Percentiles rank a stretch among this genome's conserved stretches.
phyloP scores from a whole-genome alignment of 2,888 invertebrate species.

The Pristionchus entomophagus region DNA sequence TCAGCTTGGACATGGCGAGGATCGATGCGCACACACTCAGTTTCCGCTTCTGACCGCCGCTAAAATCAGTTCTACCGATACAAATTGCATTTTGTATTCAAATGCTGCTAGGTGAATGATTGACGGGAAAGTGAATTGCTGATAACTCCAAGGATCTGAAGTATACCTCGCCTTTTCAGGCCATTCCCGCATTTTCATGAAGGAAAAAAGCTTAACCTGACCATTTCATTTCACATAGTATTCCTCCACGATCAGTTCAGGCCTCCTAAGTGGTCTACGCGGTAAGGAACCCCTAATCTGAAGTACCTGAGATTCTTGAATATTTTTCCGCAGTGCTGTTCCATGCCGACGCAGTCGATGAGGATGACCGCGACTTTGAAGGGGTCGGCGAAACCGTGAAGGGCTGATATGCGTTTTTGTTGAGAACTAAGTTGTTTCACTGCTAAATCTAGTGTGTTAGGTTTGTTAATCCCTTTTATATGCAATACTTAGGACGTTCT shows the following conservation, averaged over 20 bases:
- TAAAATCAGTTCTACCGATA: too few species aligned
- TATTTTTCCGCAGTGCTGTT: constrained; percentile 63
- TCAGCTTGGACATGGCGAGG: constrained; percentile 83
- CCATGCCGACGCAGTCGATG: constrained; percentile 65
- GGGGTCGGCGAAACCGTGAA: constrained; percentile 18
- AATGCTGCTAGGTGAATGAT: neutral
- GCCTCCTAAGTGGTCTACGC: neutral
- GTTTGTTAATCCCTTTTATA: too few species aligned
- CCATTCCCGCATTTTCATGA: too few species aligned
- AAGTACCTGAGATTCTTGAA: constrained; percentile 55
- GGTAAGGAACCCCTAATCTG: neutral
- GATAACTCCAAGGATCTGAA: too few species aligned
- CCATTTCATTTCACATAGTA: too few species aligned
- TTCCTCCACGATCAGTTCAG: too few species aligned
- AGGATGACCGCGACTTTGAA: neutral
- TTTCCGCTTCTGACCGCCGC: constrained; percentile 87
- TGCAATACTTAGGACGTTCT: too few species aligned
- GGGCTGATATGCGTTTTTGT: constrained; percentile 15
- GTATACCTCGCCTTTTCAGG: too few species aligned
- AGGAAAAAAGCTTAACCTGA: too few species aligned
- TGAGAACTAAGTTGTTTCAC: too few species aligned
- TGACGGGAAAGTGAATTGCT: neutral
- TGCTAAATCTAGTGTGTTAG: too few species aligned
- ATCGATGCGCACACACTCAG: constrained; percentile 87
- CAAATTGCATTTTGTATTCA: neutral